Conservation (phyloP, 2,888 invertebrate genomes). For the Drosophila borborema region DNA sequence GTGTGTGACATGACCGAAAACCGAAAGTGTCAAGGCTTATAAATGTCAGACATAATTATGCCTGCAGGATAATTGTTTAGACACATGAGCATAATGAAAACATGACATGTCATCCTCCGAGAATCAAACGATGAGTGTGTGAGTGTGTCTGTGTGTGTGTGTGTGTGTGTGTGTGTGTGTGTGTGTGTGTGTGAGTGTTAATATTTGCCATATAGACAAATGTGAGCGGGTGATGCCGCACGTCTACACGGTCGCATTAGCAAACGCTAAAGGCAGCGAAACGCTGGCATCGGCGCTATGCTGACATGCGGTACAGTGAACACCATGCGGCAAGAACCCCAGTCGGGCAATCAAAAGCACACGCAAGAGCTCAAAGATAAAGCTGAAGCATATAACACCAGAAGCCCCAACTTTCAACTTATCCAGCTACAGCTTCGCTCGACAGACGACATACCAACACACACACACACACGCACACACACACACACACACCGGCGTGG, state of each 20-base stretch:
- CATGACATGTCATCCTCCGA: conserved; percentile 80
- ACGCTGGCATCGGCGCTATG: conserved; percentile 6
- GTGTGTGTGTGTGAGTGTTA: conserved; percentile 33
- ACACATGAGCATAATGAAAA: conserved; percentile 82
- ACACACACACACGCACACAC: conserved; percentile 20
- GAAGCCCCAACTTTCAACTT: background rate
- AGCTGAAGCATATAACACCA: conserved; percentile 1
- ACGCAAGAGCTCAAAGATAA: conserved; percentile 16
- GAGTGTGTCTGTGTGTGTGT: background rate
- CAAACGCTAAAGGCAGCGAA: conserved; percentile 66
- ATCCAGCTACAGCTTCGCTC: conserved; percentile 20
- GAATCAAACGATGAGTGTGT: conserved; percentile 62
- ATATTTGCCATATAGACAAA: conserved; percentile 25
- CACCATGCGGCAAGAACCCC: conserved; percentile 25
- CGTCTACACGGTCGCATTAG: conserved; percentile 23
- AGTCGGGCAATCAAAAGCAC: conserved; percentile 19
- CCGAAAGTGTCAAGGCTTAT: conserved; percentile 82
- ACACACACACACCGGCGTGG: conserved; percentile 16
- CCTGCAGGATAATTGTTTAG: conserved; percentile 81
- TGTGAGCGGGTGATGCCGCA: conserved; percentile 8
- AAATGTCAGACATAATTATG: conserved; percentile 82
- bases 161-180: background rate
- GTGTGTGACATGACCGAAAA: conserved; percentile 68
- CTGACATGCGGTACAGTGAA: conserved; percentile 14
- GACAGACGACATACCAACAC: conserved; percentile 23